phyloP scores from a whole-genome alignment of 1,140 invertebrate species.

The Panagrolaimus sp. region DNA sequence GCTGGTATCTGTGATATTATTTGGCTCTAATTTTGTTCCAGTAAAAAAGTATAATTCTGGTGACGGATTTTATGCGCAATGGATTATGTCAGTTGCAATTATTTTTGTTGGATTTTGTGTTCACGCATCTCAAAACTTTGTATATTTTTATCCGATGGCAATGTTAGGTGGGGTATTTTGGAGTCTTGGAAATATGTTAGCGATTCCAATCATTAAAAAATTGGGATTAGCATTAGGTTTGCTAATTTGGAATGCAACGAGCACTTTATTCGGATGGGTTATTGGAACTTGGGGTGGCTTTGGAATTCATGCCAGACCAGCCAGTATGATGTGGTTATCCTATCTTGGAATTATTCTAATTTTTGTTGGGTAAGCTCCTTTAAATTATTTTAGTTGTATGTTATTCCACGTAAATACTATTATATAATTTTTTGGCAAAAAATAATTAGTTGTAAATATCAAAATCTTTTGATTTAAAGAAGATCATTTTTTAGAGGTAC shows the following conservation, averaged over 20 bases:
- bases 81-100: slow-evolving; percentile 11
- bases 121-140: background rate
- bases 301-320: slow-evolving; percentile 27
- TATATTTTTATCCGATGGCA: slow-evolving; percentile 10
- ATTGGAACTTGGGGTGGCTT: slow-evolving; percentile 36
- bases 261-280: slow-evolving; percentile 34
- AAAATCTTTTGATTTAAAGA: too few species aligned
- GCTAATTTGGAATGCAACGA: slow-evolving; percentile 37
- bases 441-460: too few species aligned
- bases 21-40: slow-evolving; percentile 12
- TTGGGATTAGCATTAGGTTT: slow-evolving; percentile 32
- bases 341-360: slow-evolving; percentile 26
- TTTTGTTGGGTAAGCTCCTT: slow-evolving; percentile 26
- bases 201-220: slow-evolving; percentile 23
- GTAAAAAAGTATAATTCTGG: slow-evolving; percentile 12
- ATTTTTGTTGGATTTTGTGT: slow-evolving; percentile 11
- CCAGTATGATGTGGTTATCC: slow-evolving; percentile 28
- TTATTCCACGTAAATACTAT: too few species aligned
- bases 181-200: slow-evolving; percentile 9
- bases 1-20: background rate
- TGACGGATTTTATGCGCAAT: slow-evolving; percentile 13
- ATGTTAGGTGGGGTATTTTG: slow-evolving; percentile 15
- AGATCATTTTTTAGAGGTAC: background rate
- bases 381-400: too few species aligned
- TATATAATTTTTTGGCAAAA: too few species aligned